A percentile compares a stretch with the other conserved stretches of the same genome.
phyloP scores from a whole-genome alignment of 1,140 invertebrate genomes.

The Penaeus vannamei region DNA sequence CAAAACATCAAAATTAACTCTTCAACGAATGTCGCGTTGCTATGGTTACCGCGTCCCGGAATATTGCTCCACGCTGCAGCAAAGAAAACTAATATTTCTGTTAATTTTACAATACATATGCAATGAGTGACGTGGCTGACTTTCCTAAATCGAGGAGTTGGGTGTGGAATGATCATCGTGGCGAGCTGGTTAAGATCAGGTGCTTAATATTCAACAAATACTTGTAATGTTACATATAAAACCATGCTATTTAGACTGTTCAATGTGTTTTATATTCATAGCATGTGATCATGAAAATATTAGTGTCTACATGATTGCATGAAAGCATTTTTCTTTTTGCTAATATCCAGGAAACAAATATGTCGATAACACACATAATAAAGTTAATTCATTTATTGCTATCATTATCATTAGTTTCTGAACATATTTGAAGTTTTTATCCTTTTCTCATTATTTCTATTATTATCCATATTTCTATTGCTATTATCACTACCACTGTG shows the following conservation, averaged over 20 bases:
- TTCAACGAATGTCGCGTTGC: not conserved
- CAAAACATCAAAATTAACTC: not conserved
- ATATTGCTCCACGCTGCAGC: not conserved
- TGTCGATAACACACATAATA: too few species aligned
- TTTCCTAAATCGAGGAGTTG: constrained; percentile 48
- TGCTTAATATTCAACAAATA: not conserved
- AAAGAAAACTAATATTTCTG: not conserved
- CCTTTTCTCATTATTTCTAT: too few species aligned
- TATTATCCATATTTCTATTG: not conserved
- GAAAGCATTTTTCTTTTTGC: too few species aligned
- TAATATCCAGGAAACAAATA: too few species aligned
- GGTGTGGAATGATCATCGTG: constrained; percentile 58
- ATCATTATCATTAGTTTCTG: too few species aligned
- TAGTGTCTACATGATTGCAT: too few species aligned
- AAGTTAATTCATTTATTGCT: too few species aligned
- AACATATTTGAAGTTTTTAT: too few species aligned
- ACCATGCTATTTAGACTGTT: too few species aligned
- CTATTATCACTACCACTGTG: not conserved
- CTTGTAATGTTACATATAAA: not conserved
- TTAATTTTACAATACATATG: not conserved
- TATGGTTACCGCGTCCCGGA: constrained; percentile 5
- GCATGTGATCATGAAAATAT: too few species aligned
- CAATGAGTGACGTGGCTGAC: not conserved
- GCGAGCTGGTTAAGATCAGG: constrained; percentile 60
- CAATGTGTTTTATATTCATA: too few species aligned